These are phyloP conservation scores for Psylliodes chrysocephalus DNA, from an alignment of 2,888 invertebrate genomes.

Conservation along the genomic window DNA sequence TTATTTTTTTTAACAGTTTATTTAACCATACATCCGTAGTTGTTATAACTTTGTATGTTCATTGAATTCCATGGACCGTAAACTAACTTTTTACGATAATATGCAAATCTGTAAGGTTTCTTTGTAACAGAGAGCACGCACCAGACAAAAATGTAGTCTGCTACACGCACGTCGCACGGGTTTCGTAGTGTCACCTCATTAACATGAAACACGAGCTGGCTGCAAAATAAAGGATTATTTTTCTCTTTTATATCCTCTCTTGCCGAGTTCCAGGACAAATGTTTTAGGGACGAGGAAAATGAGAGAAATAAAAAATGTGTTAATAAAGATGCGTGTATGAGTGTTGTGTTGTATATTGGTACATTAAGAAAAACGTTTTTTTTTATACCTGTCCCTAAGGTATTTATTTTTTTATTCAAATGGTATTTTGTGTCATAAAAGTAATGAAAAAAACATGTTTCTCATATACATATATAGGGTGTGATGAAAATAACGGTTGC, in stretches of 20 bases:
- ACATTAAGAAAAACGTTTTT: too few relatives aligned
- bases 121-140: slow-evolving; percentile 29
- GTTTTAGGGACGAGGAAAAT: neutral
- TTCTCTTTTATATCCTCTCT: neutral
- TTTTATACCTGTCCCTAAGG: too few relatives aligned
- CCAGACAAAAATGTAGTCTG: slow-evolving; percentile 36
- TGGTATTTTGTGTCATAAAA: too few relatives aligned
- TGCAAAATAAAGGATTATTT: slow-evolving; percentile 44
- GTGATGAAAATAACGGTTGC: too few relatives aligned
- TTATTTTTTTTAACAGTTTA: too few relatives aligned
- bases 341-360: neutral
- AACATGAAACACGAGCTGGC: slow-evolving; percentile 48
- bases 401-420: too few relatives aligned
- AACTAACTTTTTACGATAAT: slow-evolving; percentile 33
- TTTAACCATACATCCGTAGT: too few relatives aligned
- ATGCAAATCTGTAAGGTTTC: slow-evolving; percentile 38
- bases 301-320: slow-evolving; percentile 2
- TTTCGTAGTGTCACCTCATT: slow-evolving; percentile 44
- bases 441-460: too few relatives aligned
- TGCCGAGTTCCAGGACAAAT: neutral
- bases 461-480: too few relatives aligned
- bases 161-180: slow-evolving; percentile 37
- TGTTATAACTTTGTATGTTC: too few relatives aligned
- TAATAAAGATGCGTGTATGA: neutral
- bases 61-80: slow-evolving; percentile 22